A percentile compares a stretch with the other conserved stretches of the same genome.
Evolutionary conservation across 2,797 vertebrate genomes (phyloP).

Genomic region (Schizopygopsis malacanthus): DNA sequence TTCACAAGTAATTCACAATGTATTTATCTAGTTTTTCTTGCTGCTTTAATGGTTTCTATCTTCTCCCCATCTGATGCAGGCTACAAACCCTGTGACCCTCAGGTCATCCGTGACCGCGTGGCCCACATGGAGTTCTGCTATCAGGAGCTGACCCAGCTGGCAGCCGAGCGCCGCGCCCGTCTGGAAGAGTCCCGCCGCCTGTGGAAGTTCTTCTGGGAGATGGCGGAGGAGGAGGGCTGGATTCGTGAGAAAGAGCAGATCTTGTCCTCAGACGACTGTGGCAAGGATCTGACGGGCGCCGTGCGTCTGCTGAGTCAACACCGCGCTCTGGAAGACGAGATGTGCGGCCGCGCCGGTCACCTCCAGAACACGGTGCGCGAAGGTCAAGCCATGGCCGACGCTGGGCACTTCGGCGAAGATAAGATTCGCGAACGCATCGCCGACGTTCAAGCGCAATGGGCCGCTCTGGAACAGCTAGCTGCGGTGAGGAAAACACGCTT

Average conservation of each 20-base stretch:
- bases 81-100: constrained; percentile 96
- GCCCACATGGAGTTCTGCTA: constrained; percentile 99
- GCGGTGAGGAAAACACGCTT: constrained; percentile 90
- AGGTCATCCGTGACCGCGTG: constrained; percentile 93
- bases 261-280: constrained; percentile 91
- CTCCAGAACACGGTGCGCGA: constrained; percentile 92
- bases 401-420: constrained; percentile 93
- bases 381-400: constrained; percentile 90
- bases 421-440: constrained; percentile 90
- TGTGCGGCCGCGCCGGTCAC: constrained; percentile 90
- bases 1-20: too few species aligned
- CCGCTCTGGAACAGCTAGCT: constrained; percentile 89
- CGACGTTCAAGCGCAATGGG: constrained; percentile 93
- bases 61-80: constrained; percentile 73
- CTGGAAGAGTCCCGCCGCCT: constrained; percentile 95
- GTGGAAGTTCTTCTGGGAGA: constrained; percentile 99
- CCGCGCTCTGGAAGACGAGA: constrained; percentile 95
- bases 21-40: neutral
- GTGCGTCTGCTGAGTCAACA: constrained; percentile 93
- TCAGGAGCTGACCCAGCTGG: constrained; percentile 93
- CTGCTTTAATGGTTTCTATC: neutral
- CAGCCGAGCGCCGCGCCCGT: constrained; percentile 88
- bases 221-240: constrained; percentile 99
- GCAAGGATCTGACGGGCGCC: constrained; percentile 93
- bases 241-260: constrained; percentile 98